Evolutionary conservation across 2,113 vertebrate species (phyloP).

Genomic region (Sorex araneus): DNA sequence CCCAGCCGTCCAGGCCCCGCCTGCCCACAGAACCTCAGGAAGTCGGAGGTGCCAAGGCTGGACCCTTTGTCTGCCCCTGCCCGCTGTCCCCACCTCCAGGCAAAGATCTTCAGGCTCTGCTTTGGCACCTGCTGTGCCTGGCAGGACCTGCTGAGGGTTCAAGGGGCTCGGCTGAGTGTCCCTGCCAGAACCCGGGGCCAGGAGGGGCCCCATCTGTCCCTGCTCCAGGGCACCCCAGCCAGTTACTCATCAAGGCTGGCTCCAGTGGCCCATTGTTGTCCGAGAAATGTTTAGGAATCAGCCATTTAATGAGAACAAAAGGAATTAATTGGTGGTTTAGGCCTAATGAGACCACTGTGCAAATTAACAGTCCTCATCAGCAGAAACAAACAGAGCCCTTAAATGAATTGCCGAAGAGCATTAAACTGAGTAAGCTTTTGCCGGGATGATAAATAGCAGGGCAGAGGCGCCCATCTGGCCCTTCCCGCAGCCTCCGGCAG

Average conservation of each 20-base stretch:
- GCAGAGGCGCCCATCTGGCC: conserved; percentile 92
- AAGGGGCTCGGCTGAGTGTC: conserved; percentile 71
- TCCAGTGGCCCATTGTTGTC: conserved; percentile 87
- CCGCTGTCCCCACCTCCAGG: background rate
- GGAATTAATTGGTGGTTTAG: conserved; percentile 95
- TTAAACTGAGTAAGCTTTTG: conserved; percentile 90
- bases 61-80: background rate
- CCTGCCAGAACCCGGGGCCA: background rate
- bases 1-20: background rate
- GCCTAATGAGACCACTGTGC: conserved; percentile 93
- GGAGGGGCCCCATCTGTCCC: conserved; percentile 69
- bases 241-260: conserved; percentile 81
- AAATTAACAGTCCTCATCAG: conserved; percentile 96
- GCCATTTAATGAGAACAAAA: conserved; percentile 94
- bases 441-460: conserved; percentile 88
- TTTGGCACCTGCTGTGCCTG: background rate
- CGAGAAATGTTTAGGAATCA: conserved; percentile 92
- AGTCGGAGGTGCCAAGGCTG: background rate
- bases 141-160: conserved; percentile 79
- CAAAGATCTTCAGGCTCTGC: conserved; percentile 75
- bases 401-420: conserved; percentile 90
- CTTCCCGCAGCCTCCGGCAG: conserved; percentile 84
- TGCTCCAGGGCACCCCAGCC: conserved; percentile 77
- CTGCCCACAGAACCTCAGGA: background rate
- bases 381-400: conserved; percentile 96